Percentiles rank a stretch among this genome's conserved stretches.
Conservation (phyloP, 2,797 vertebrate species). For the Bucorvus abyssinicus region DNA sequence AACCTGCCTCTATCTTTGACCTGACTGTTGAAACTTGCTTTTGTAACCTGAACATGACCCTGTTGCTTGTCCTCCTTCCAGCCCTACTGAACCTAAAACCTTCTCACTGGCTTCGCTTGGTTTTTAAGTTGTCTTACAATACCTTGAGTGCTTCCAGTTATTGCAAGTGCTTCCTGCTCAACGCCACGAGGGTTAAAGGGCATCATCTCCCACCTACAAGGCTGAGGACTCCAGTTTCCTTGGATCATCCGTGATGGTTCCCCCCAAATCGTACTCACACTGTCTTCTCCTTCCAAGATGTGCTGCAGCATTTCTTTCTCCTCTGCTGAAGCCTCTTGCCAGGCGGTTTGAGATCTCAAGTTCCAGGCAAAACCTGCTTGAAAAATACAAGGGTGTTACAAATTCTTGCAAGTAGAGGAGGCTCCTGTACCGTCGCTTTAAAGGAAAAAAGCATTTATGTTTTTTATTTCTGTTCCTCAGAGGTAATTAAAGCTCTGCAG, state of each 20-base stretch:
- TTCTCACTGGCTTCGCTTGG: background rate
- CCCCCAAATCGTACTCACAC: background rate
- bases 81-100: background rate
- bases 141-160: background rate
- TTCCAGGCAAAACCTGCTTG: background rate
- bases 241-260: background rate
- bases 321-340: background rate
- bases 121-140: background rate
- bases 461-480: background rate
- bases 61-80: background rate
- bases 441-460: background rate
- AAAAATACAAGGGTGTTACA: no score
- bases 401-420: background rate
- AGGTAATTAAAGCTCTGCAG: background rate
- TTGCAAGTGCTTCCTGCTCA: background rate
- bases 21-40: background rate
- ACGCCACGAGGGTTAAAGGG: background rate
- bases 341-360: background rate
- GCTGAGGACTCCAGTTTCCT: background rate
- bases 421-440: background rate
- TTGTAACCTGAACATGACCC: background rate
- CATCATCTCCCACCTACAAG: background rate
- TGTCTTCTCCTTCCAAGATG: background rate
- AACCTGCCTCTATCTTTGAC: background rate
- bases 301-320: background rate